Evolutionary conservation across 2,888 invertebrate species (phyloP), one percentile per base, ranked within the genome.

Genomic region (Temnothorax ravouxi): DNA sequence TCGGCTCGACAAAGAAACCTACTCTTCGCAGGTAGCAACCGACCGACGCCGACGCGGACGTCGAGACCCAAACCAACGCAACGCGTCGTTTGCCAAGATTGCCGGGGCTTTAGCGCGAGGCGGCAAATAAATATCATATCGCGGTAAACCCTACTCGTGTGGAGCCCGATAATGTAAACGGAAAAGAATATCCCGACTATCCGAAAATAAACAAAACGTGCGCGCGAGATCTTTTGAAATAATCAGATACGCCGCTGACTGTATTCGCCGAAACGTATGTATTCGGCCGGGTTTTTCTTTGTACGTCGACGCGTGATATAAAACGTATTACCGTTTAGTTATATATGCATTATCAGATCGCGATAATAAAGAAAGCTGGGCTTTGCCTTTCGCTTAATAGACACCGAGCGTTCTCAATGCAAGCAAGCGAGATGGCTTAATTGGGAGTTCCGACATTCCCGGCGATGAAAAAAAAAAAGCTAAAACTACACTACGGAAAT

Each of bases 1-100:
- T 52, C 52, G 21, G 29, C 29, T 21, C 77, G 85, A 88, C 86
- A 88, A 90, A 90, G 89, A 86, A 86, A 88, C 84, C 77, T 75
- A 29, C 29, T 29, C 29, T 47, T 64, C 75, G 54, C 54, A 80
- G 61, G 47, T 62, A 64, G 77, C 52, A 18, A 47, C 52, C 62
- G 41, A 29, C 29, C 29, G 29, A 29, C 29, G 25, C 29, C 29
- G 29, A 29, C 29, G 25, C 25, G 25, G 25, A 34, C 34, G 34
- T 41, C 74, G 47, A 29, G 29, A 29, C 29, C 21, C 56, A 61
- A 18, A 29, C 66, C 47, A 44, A 34, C 34, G 34, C 34, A 29
- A 3, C 15, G 56, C 47, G n/a, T 76, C 56, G 41, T 56, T 67
- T 21, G 69, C 56, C 61, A 61, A 75, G 61, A 74, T 59, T 29